Conservation (phyloP, 37 sponge, comb jelly and placozoan genomes). For the Tethya wilhelma region DNA sequence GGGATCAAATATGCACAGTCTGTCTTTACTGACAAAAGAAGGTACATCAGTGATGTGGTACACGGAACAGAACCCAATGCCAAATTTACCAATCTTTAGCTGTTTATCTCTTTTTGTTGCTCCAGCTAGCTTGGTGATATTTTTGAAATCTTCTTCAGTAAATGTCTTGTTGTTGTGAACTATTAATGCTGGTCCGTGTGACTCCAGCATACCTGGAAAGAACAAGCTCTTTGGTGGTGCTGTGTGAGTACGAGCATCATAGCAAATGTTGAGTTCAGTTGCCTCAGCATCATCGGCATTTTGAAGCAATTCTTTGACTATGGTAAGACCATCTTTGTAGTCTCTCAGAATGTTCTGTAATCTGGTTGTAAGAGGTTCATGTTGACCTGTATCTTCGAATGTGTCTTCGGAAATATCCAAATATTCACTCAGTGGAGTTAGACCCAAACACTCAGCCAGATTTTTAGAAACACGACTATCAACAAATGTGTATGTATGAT, state of each 20-base stretch:
- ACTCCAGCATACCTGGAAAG: slow-evolving; percentile 54
- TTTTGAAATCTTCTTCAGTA: slow-evolving; percentile 73
- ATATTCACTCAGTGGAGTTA: slow-evolving; percentile 35
- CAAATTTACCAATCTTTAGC: slow-evolving; percentile 74
- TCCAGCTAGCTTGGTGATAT: slow-evolving; percentile 82
- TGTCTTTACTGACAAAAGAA: slow-evolving; percentile 60
- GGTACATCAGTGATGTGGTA: slow-evolving; percentile 81
- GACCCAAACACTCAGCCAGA: slow-evolving; percentile 18
- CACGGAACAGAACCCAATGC: slow-evolving; percentile 76
- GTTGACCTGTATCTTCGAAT: slow-evolving; percentile 67
- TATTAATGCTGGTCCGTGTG: slow-evolving; percentile 70
- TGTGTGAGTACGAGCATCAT: slow-evolving; percentile 45
- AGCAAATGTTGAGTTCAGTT: slow-evolving; percentile 63
- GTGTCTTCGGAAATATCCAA: slow-evolving; percentile 57
- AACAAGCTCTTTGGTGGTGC: slow-evolving; percentile 21
- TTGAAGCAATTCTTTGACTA: slow-evolving; percentile 77
- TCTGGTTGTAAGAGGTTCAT: slow-evolving; percentile 61
- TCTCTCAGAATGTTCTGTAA: slow-evolving; percentile 71
- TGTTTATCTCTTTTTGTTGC: slow-evolving; percentile 67
- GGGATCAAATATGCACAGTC: slow-evolving; percentile 75
- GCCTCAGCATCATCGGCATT: slow-evolving; percentile 90
- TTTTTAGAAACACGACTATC: slow-evolving; percentile 14
- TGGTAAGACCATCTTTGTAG: slow-evolving; percentile 75
- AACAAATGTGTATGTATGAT: slow-evolving; percentile 15
- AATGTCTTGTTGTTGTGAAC: slow-evolving; percentile 62